Conservation (phyloP, 2,797 vertebrate species). For the Hephaestus fuliginosus region DNA sequence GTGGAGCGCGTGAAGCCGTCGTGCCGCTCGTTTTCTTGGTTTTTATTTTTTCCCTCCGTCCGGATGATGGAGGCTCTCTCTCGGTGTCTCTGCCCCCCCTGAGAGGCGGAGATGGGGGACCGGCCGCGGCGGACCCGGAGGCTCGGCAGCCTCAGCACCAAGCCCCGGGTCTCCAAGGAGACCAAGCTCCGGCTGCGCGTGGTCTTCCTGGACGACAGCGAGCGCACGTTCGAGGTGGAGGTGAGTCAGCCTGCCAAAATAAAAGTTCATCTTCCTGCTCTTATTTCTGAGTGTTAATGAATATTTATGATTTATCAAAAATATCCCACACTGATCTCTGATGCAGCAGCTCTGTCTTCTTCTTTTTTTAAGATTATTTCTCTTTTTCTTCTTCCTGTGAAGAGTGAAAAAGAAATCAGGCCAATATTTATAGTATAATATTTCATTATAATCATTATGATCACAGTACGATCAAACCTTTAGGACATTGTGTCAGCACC, state of each 20-base stretch:
- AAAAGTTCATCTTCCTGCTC: too few relatives aligned
- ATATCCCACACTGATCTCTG: background rate
- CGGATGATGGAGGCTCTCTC: constrained; percentile 12
- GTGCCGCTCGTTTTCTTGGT: background rate
- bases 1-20: constrained; percentile 33
- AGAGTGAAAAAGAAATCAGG: too few relatives aligned
- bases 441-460: too few relatives aligned
- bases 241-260: constrained; percentile 55
- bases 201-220: constrained; percentile 85
- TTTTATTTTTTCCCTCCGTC: too few relatives aligned
- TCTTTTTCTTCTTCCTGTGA: background rate
- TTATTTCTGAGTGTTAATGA: background rate
- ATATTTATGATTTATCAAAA: background rate
- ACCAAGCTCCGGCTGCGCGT: constrained; percentile 82
- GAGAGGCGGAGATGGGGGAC: constrained; percentile 72
- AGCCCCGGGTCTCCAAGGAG: constrained; percentile 69
- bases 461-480: too few relatives aligned
- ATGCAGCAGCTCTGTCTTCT: background rate
- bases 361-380: background rate
- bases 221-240: constrained; percentile 87
- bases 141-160: constrained; percentile 55
- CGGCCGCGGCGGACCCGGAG: constrained; percentile 31
- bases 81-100: too few relatives aligned
- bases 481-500: too few relatives aligned
- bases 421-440: too few relatives aligned